Conservation (phyloP, 2,113 vertebrate genomes). For the Erythrolamprus reginae region DNA sequence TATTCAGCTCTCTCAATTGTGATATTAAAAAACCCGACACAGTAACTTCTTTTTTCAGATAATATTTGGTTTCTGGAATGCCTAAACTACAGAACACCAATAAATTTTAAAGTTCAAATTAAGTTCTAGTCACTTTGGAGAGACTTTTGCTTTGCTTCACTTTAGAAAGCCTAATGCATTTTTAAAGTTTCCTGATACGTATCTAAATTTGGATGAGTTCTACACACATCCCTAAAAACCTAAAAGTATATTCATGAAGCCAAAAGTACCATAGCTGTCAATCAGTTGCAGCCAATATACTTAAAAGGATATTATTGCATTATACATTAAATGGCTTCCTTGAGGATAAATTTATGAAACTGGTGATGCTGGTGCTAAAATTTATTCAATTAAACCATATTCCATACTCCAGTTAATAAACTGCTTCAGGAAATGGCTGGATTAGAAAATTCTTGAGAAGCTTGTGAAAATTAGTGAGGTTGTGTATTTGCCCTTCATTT, state of each 20-base stretch:
- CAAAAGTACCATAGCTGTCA: neutral
- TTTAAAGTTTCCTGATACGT: neutral
- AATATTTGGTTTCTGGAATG: neutral
- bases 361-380: slow-evolving; percentile 9
- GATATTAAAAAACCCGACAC: neutral
- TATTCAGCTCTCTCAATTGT: neutral
- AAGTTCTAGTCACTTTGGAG: neutral
- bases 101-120: neutral
- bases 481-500: neutral
- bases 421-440: neutral
- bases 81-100: neutral
- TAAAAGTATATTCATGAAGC: neutral
- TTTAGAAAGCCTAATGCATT: neutral
- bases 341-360: neutral
- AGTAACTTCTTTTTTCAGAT: neutral
- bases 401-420: slow-evolving; percentile 36
- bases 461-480: neutral
- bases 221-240: neutral
- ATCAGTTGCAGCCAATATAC: neutral
- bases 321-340: neutral
- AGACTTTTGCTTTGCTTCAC: neutral
- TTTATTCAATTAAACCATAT: slow-evolving; percentile 8
- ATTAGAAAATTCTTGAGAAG: neutral
- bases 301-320: neutral
- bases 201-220: neutral